Evolutionary conservation across 30 jellyfish, hydroid and myxozoan genomes (phyloP).

Genomic region (Rhopilema esculentum): DNA sequence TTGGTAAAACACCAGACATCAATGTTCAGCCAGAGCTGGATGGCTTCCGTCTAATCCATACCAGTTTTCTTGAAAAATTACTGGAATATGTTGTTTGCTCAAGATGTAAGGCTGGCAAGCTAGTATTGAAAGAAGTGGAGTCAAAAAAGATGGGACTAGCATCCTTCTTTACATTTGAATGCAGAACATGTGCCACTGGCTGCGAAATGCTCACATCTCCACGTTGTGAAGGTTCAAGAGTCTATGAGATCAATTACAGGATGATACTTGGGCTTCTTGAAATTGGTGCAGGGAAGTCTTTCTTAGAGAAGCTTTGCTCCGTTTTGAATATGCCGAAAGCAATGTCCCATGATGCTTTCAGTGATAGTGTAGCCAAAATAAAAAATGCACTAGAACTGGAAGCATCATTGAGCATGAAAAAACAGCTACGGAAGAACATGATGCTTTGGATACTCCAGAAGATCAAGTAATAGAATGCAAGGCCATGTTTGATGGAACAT

Average conservation of each 20-base stretch:
- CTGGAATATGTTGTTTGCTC: constrained; percentile 13
- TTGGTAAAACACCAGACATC: neutral
- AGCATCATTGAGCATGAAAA: too few relatives aligned
- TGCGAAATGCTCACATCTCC: constrained; percentile 29
- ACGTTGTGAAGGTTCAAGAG: constrained; percentile 29
- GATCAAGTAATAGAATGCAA: constrained; percentile 13
- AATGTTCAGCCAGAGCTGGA: neutral
- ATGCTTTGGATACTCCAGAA: neutral
- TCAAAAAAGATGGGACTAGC: constrained; percentile 35
- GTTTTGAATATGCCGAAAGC: constrained; percentile 33
- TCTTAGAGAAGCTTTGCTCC: constrained; percentile 18
- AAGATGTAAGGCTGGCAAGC: constrained; percentile 13
- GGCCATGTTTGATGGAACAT: constrained; percentile 56
- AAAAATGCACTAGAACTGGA: too few relatives aligned
- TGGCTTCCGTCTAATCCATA: neutral
- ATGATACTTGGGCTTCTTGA: constrained; percentile 8
- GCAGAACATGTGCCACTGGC: too few relatives aligned
- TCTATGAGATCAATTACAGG: constrained; percentile 14
- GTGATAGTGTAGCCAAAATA: neutral
- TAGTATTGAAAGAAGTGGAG: neutral
- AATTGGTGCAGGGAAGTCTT: constrained; percentile 41
- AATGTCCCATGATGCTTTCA: constrained; percentile 11
- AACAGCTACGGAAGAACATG: constrained; percentile 20
- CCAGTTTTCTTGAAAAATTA: neutral
- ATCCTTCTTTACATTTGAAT: neutral